Conservation (phyloP, 2,113 vertebrate genomes). For the Oryzias melastigma region DNA sequence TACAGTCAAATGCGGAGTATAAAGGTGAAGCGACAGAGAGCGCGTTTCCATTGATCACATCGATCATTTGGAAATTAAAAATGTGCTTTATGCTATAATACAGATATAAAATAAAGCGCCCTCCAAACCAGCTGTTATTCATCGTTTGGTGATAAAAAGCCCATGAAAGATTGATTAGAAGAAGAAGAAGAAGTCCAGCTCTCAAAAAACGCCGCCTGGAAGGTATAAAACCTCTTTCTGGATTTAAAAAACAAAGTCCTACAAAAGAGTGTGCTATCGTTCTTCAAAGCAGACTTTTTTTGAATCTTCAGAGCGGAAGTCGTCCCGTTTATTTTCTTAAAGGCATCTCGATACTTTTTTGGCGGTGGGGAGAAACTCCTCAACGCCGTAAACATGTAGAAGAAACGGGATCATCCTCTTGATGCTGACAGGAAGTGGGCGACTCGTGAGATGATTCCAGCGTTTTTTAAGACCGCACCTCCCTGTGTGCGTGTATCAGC, state of each 20-base stretch:
- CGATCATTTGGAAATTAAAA: slow-evolving; percentile 53
- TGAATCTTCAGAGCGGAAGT: slow-evolving; percentile 57
- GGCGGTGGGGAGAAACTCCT: slow-evolving; percentile 50
- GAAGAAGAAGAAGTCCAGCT: slow-evolving; percentile 27
- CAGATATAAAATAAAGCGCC: slow-evolving; percentile 59
- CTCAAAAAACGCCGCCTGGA: slow-evolving; percentile 57
- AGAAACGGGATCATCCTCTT: slow-evolving; percentile 27
- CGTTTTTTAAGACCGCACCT: slow-evolving; percentile 45
- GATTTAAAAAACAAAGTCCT: slow-evolving; percentile 27
- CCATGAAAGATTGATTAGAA: slow-evolving; percentile 31
- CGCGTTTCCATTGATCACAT: slow-evolving; percentile 36
- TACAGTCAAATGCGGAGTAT: slow-evolving; percentile 38
- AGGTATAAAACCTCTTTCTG: slow-evolving; percentile 51
- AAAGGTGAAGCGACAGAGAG: slow-evolving; percentile 28
- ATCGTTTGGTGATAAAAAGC: slow-evolving; percentile 11
- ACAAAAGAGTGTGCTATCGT: slow-evolving; percentile 72
- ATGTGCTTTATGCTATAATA: slow-evolving; percentile 65
- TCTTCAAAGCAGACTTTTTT: slow-evolving; percentile 64
- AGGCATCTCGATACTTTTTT: slow-evolving; percentile 60
- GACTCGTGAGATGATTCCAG: slow-evolving; percentile 26
- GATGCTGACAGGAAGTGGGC: slow-evolving; percentile 7
- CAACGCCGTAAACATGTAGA: slow-evolving; percentile 64
- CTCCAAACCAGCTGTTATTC: slow-evolving; percentile 42
- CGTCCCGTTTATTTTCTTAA: slow-evolving; percentile 18
- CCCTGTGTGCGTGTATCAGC: slow-evolving; percentile 70